Conservation (phyloP, 2,113 vertebrate genomes). For the Myxocyprinus asiaticus region DNA sequence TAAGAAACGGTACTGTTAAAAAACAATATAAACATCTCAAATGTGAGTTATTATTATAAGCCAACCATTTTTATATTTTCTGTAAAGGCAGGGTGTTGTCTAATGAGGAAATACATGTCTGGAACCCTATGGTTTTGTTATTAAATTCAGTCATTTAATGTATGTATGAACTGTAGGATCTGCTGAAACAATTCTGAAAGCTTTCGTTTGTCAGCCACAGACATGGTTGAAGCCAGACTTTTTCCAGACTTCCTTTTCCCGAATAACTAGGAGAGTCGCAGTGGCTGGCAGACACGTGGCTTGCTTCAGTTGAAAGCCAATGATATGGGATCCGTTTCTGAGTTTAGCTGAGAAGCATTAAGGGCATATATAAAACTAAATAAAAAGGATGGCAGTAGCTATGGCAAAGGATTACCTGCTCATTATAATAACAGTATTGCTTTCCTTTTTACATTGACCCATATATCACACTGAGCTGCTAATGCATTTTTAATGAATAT, state of each 20-base stretch:
- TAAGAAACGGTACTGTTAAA: neutral
- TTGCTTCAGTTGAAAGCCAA: conserved; percentile 25
- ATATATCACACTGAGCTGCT: neutral
- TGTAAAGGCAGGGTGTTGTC: neutral
- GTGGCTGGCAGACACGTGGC: conserved; percentile 23
- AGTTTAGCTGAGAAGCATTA: conserved; percentile 6
- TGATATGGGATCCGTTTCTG: conserved; percentile 36
- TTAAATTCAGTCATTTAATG: neutral
- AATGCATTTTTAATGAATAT: conserved; percentile 5
- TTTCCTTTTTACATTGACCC: neutral
- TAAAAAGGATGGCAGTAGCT: neutral
- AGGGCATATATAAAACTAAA: neutral
- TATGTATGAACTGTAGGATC: neutral
- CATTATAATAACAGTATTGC: neutral
- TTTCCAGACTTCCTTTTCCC: conserved; percentile 53
- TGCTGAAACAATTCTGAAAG: conserved; percentile 5
- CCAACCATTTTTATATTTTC: neutral
- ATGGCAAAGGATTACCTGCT: neutral
- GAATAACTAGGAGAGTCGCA: conserved; percentile 26
- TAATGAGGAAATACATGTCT: neutral
- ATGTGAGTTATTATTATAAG: neutral
- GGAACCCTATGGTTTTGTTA: neutral
- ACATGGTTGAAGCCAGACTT: conserved; percentile 17
- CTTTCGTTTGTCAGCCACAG: conserved; percentile 27
- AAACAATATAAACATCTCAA: neutral